Conservation (phyloP, 2,797 vertebrate genomes). For the Martes flavigula region DNA sequence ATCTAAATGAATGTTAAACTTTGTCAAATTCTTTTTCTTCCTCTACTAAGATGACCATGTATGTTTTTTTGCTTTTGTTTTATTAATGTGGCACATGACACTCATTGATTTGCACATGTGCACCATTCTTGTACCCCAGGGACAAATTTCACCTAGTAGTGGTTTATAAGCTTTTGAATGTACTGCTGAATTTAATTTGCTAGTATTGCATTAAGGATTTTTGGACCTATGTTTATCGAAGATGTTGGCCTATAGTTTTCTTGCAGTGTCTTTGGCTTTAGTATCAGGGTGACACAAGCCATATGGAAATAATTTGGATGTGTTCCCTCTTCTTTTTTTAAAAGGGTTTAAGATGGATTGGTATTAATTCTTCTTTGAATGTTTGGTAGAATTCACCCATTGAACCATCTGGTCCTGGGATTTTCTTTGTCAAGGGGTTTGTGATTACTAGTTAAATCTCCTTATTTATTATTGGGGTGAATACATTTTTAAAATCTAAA, state of each 20-base stretch:
- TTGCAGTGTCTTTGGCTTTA: neutral
- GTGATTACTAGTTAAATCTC: neutral
- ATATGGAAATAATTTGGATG: neutral
- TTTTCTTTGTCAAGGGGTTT: neutral
- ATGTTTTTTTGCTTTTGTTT: neutral
- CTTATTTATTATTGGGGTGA: neutral
- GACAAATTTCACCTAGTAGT: neutral
- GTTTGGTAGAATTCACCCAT: neutral
- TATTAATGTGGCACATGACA: neutral
- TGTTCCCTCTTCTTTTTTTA: neutral
- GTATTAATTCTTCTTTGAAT: neutral
- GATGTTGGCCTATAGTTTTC: neutral
- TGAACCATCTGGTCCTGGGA: neutral
- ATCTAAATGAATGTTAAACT: neutral
- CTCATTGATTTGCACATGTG: neutral
- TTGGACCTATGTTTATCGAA: neutral
- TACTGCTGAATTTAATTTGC: neutral
- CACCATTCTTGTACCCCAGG: neutral
- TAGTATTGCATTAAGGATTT: neutral
- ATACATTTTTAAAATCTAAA: neutral
- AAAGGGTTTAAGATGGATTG: neutral
- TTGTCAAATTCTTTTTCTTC: neutral
- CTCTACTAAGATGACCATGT: neutral
- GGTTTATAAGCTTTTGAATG: neutral
- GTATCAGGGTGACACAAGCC: neutral